Percentiles rank a stretch among this genome's conserved stretches.
Evolutionary conservation across 1,140 invertebrate genomes (phyloP).

Genomic region (Eriosoma lanigerum): DNA sequence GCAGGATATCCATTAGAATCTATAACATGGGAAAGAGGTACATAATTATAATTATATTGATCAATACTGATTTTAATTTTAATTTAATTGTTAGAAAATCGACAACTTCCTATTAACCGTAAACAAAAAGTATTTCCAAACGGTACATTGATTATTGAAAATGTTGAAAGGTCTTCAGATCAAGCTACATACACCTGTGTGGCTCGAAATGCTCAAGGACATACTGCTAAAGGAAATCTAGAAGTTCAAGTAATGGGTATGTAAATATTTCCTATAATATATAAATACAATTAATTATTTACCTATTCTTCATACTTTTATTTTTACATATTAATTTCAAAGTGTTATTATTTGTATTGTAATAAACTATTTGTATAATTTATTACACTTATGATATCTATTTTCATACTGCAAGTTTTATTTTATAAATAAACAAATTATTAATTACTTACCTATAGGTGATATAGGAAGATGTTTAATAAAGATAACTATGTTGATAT

Average conservation of each 20-base stretch:
- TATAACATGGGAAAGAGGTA: slow-evolving; percentile 88
- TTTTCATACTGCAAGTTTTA: too few species aligned
- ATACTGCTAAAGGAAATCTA: slow-evolving; percentile 79
- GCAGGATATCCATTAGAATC: slow-evolving; percentile 92
- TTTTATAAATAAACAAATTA: too few species aligned
- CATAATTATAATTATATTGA: not conserved
- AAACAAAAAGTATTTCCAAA: slow-evolving; percentile 93
- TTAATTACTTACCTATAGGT: too few species aligned
- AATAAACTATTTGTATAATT: too few species aligned
- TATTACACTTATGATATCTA: too few species aligned
- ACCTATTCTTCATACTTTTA: slow-evolving; percentile 10
- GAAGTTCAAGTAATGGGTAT: slow-evolving; percentile 96
- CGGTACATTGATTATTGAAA: slow-evolving; percentile 90
- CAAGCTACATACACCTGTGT: slow-evolving; percentile 94
- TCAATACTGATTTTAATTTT: not conserved
- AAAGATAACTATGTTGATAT: too few species aligned
- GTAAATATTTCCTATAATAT: slow-evolving; percentile 57
- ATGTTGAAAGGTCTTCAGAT: slow-evolving; percentile 87
- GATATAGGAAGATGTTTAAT: too few species aligned
- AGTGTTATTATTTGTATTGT: too few species aligned
- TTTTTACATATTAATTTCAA: not conserved
- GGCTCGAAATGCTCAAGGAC: slow-evolving; percentile 85
- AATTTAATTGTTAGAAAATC: slow-evolving; percentile 61
- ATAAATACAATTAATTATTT: not conserved
- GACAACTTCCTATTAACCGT: slow-evolving; percentile 87